Evolutionary conservation across 2,888 invertebrate genomes (phyloP).

Genomic region (Lamellibrachia columna): DNA sequence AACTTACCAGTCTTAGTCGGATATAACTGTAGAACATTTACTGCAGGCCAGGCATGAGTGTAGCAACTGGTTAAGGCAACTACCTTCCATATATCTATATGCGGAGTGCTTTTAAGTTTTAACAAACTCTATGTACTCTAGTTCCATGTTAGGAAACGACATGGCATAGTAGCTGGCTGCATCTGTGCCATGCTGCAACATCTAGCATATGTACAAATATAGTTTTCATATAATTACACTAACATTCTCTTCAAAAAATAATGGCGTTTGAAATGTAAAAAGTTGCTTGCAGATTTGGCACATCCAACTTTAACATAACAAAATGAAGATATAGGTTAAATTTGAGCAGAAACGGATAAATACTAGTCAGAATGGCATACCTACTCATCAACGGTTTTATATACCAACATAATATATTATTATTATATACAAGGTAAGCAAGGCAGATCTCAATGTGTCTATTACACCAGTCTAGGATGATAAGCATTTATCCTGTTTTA

Average conservation of each 20-base stretch:
- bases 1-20: no score
- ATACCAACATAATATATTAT: neutral
- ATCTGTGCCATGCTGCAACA: neutral
- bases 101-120: neutral
- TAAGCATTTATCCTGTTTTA: neutral
- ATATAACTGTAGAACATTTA: no score
- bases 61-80: neutral
- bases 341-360: neutral
- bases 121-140: neutral
- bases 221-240: slow-evolving; percentile 10
- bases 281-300: neutral
- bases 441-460: neutral
- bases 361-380: neutral
- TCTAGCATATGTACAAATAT: neutral
- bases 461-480: neutral
- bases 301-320: neutral
- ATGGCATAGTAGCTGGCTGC: neutral
- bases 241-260: neutral
- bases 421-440: neutral
- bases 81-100: neutral
- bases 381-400: neutral
- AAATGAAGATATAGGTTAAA: neutral
- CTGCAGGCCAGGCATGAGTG: neutral
- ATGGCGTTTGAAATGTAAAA: neutral
- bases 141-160: neutral